Evolutionary conservation across 2,113 vertebrate genomes (phyloP).

Genomic region (Tachysurus fulvidraco): DNA sequence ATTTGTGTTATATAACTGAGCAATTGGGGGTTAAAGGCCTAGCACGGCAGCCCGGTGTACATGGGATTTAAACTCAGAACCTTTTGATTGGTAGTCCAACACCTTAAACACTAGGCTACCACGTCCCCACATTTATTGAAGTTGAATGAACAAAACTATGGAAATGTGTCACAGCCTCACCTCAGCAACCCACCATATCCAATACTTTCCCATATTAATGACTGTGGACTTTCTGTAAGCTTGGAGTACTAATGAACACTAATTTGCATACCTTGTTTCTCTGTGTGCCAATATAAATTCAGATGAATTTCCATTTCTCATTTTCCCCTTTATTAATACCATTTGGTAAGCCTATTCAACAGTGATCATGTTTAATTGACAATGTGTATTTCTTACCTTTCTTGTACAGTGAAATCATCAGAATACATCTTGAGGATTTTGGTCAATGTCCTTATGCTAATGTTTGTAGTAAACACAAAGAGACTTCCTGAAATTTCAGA

Average conservation of each 20-base stretch:
- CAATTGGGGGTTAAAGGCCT: too few species aligned
- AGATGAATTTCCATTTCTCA: neutral
- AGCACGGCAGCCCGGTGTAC: too few species aligned
- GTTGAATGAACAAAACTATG: too few species aligned
- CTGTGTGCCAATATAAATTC: neutral
- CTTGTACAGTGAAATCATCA: slow-evolving; percentile 57
- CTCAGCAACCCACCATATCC: neutral
- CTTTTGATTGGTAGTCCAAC: too few species aligned
- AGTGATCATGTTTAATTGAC: neutral
- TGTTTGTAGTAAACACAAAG: slow-evolving; percentile 58
- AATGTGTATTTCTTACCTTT: neutral
- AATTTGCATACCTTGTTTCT: neutral
- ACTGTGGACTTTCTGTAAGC: neutral
- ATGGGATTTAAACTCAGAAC: too few species aligned
- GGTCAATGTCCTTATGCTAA: slow-evolving; percentile 41
- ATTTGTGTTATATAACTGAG: too few species aligned
- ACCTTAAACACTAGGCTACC: too few species aligned
- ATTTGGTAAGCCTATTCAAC: neutral
- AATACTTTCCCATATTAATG: neutral
- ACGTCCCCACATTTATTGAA: neutral
- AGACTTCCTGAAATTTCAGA: slow-evolving; percentile 30
- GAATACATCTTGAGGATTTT: slow-evolving; percentile 41
- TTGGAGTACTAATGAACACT: neutral
- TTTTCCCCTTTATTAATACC: neutral
- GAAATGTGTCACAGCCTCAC: neutral